Conservation (phyloP, 2,113 vertebrate genomes). For the Proteles cristata region DNA sequence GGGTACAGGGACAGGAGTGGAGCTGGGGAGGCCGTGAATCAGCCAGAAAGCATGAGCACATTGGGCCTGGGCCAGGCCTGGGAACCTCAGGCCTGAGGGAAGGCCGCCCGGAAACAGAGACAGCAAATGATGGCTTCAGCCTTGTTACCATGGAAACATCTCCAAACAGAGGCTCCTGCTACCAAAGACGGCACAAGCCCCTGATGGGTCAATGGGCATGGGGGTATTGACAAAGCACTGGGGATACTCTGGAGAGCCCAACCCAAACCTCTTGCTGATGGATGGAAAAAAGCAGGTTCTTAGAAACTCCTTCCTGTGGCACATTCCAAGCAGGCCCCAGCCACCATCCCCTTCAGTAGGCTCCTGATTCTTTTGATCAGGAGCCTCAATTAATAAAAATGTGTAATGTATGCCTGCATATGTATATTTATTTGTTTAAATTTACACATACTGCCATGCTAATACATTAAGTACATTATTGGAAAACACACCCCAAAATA, state of each 20-base stretch:
- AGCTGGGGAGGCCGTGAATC: constrained; percentile 31
- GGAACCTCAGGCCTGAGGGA: not conserved
- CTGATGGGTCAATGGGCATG: not conserved
- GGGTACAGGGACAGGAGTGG: not conserved
- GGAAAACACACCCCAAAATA: not conserved
- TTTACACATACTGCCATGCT: not conserved
- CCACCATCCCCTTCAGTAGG: not conserved
- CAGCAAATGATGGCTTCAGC: not conserved
- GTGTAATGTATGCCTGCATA: not conserved
- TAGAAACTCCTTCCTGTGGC: not conserved
- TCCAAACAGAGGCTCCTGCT: not conserved
- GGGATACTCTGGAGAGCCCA: not conserved
- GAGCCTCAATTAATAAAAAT: not conserved
- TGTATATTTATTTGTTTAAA: not conserved
- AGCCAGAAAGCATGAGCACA: not conserved
- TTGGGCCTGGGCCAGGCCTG: not conserved
- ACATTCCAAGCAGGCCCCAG: not conserved
- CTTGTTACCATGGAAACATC: not conserved
- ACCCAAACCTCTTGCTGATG: not conserved
- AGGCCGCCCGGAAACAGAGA: not conserved
- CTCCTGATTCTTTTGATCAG: not conserved
- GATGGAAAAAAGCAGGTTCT: not conserved
- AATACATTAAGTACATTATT: not conserved
- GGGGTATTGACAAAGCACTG: not conserved
- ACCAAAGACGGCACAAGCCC: not conserved